Base-by-base conservation (phyloP, 2,113 vertebrate genomes). In the Sinocyclocheilus grahami region DNA sequence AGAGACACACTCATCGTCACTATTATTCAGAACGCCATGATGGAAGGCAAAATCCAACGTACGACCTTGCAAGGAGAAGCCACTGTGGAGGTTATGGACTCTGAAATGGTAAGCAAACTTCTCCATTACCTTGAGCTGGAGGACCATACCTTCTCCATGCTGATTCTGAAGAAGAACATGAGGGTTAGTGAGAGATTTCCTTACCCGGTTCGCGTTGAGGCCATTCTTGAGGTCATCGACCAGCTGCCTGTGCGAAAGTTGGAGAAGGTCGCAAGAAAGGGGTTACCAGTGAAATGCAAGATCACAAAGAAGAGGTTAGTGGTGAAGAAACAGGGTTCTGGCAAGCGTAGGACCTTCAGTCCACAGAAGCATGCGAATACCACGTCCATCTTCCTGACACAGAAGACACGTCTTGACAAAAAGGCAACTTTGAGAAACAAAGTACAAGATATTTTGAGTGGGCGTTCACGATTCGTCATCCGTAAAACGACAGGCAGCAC, bases 21-120 rank as follows among this genome's bases (percentile, higher is more conserved):
- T 83, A 91, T 96, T 87, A 94, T 96, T 89, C 94, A 95, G 88
- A 95, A 95, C 12, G 95, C 94, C 77, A 94, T 94, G 94, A 95
- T 95, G 94, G 95, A 94, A 88, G 95, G 94, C 42, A 93, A 92
- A 42, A 92, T 95, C 83, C 92, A 92, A 80, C 93, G 90, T 75
- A 93, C 92, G 5, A 92, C 92, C 33, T 78, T 91, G 46, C 89
- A 92, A 76, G 95, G 95, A 48, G 90, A 93, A 0, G 91, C 91
- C 72, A 91, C 76, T 2, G 93, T 94, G 10, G 93, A 95, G 82
- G 90, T 79, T 37, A 74, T 96, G 79, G 93, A 94, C 78, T 90
- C 93, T 0, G 93, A 95, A 86, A 93, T 91, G 1, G 95, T 95
- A 2, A 92, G 87, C 83, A 94, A 92, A 86, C 89, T 95, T 69